Percentiles rank a stretch among this genome's conserved stretches.
Conservation (phyloP, 2,113 vertebrate species). For the Cathartes aura region DNA sequence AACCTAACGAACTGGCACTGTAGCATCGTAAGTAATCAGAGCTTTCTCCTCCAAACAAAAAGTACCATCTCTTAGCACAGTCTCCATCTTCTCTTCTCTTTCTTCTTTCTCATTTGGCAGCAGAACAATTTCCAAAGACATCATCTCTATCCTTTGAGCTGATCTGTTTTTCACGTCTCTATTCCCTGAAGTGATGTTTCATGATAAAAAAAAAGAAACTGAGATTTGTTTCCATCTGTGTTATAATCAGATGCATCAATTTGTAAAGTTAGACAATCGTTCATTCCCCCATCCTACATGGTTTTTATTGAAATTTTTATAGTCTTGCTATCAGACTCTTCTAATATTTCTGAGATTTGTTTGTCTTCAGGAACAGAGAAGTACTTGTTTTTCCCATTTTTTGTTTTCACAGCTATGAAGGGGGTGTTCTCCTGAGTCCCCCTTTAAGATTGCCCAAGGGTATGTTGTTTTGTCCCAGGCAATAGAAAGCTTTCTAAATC, state of each 20-base stretch:
- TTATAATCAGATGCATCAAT: not conserved
- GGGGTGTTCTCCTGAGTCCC: not conserved
- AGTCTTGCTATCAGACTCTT: not conserved
- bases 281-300: not conserved
- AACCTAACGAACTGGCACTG: not conserved
- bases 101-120: not conserved
- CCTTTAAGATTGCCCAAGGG: not conserved
- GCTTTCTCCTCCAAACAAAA: not conserved
- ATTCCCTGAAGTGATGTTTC: not conserved
- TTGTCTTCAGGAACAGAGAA: not conserved
- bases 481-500: not conserved
- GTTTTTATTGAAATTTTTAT: not conserved
- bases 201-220: not conserved
- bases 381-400: not conserved
- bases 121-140: not conserved
- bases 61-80: rapidly evolving
- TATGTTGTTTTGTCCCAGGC: not conserved
- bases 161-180: not conserved
- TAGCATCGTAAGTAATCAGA: not conserved
- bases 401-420: not conserved
- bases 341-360: not conserved
- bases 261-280: not conserved
- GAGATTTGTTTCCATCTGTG: not conserved
- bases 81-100: not conserved
- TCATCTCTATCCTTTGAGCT: not conserved